Evolutionary conservation across 1,140 invertebrate species (phyloP).

Genomic region (Bombus picipes): DNA sequence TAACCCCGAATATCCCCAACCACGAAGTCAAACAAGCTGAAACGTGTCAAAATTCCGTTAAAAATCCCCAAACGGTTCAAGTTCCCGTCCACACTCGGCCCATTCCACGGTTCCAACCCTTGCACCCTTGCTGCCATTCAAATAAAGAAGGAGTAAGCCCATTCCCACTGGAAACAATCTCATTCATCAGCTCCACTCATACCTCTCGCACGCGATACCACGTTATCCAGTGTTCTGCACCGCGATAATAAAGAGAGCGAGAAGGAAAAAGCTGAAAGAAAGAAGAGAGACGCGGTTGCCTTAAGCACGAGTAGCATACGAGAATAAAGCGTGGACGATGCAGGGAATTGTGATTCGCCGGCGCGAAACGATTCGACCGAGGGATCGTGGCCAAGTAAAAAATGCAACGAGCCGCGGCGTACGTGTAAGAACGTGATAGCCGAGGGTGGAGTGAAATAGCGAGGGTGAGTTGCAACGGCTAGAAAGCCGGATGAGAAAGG

Average conservation of each 20-base stretch:
- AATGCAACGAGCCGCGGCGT: conserved; percentile 20
- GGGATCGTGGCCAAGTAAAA: conserved; percentile 7
- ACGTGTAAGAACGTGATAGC: neutral
- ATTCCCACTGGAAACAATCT: neutral
- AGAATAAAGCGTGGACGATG: conserved; percentile 3
- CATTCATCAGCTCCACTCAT: neutral
- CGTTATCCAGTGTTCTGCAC: neutral
- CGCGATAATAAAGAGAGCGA: neutral
- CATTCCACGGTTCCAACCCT: neutral
- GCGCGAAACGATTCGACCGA: neutral
- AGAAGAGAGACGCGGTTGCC: neutral
- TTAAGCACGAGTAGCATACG: neutral
- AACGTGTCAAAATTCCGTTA: neutral
- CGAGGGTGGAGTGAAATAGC: neutral
- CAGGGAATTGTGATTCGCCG: conserved; percentile 2
- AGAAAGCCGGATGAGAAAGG: conserved; percentile 8
- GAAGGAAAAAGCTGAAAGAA: neutral
- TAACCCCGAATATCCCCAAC: neutral
- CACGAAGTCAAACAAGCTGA: neutral
- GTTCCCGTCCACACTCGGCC: neutral
- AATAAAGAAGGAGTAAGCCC: neutral
- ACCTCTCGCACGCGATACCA: neutral
- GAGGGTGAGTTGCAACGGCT: neutral
- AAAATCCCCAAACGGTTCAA: neutral
- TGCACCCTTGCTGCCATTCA: fast-evolving